Evolutionary conservation across 2,888 invertebrate species (phyloP), one percentile per base, ranked within the genome.

Genomic region (Hirtodrosophila alboralis): DNA sequence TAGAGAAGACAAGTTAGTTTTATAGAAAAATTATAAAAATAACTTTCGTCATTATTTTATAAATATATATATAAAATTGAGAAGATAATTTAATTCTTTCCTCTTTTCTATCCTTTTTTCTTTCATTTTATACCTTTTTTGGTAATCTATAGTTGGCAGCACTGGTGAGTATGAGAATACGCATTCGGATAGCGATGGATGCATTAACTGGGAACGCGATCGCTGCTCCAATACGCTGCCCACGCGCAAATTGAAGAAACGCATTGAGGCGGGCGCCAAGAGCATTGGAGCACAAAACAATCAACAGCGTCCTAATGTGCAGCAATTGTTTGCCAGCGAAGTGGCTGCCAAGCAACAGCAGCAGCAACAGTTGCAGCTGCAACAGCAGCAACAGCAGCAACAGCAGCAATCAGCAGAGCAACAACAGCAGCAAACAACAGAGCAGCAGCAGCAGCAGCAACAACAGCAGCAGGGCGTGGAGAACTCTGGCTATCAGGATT

Each of bases 401-500:
- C n/a, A n/a, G 21, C 92, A 92, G 80, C 91, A 91, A 53, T 80
- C 31, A 12, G 26, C 41, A 16, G 57, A 69, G 9, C 85, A 60
- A 87, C 60, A 41, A 67, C 41, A 48, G 3, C 38, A 58, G 0
- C 57, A 45, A 8, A 36, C 8, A 3, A 5, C 16, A 10, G 16
- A 51, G 0, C 61, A 37, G 5, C 48, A 47, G 18, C 44, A 44
- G 26, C 31, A 14, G 6, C 47, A 56, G 2, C 52, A 48, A n/a
- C 47, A 58, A 16, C 16, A 31, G 13, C 31, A 95, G 95, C n/a
- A n/a, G 0, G 18, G 23, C 6, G 95, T 95, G 14, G 95, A 95
- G 84, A 96, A 96, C 75, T 91, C 93, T 0, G 95, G 93, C 0
- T 95, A 95, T 84, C 95, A 95, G 87, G 73, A 85, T 26, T 83